A percentile compares a stretch with the other conserved stretches of the same genome.
phyloP scores from a whole-genome alignment of 2,113 vertebrate species.

The Echinops telfairi region DNA sequence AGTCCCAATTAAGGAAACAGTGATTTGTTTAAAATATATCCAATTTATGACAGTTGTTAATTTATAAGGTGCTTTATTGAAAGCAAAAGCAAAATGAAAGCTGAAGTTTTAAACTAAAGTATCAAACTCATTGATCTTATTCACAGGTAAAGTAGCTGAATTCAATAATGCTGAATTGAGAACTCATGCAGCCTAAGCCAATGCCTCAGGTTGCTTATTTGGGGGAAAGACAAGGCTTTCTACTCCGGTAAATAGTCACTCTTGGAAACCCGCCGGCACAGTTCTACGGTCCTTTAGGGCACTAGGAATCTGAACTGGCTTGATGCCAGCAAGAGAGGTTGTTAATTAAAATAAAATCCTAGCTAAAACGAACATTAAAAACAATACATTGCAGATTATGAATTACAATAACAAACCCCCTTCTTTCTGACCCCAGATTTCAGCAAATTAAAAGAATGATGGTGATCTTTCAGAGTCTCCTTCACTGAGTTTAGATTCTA shows the following conservation, averaged over 20 bases:
- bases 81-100: slow-evolving; percentile 18
- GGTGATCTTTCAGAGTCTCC: not conserved
- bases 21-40: slow-evolving; percentile 9
- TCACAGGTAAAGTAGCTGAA: not conserved
- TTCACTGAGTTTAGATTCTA: slow-evolving; percentile 32
- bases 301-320: not conserved
- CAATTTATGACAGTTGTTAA: not conserved
- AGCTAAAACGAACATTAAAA: not conserved
- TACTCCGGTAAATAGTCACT: no score
- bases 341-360: slow-evolving; percentile 1
- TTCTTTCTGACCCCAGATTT: not conserved
- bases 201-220: no score
- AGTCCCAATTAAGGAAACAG: not conserved
- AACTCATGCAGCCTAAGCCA: not conserved
- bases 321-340: not conserved
- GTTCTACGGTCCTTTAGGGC: no score
- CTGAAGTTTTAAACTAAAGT: not conserved
- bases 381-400: not conserved
- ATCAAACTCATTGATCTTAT: not conserved
- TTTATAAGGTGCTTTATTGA: not conserved
- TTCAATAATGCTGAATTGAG: slow-evolving; percentile 41
- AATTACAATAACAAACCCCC: not conserved
- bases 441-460: not conserved
- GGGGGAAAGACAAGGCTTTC: no score
- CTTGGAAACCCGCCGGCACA: no score